Base-by-base conservation (phyloP, 2,113 vertebrate genomes). In the Silurus asotus region DNA sequence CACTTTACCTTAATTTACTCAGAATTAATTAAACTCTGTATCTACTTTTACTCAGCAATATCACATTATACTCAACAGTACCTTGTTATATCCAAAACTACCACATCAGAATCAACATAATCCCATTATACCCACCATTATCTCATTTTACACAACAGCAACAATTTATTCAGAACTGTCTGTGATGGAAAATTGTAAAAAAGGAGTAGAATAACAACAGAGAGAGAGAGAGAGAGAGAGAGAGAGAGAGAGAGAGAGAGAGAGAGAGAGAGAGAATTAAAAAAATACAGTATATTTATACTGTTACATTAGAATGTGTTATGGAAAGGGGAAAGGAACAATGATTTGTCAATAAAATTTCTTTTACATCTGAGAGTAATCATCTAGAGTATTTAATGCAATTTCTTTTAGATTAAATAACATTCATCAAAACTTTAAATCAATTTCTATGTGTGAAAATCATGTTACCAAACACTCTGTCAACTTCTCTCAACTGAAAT, bases 351-450 rank as follows among this genome's bases (percentile, higher is more conserved):
- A 37, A 28, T 56, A 8, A 28, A 7, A 58, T 58, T 78, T 78
- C 14, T 55, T 76, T 76, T 3, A 90, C 82, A 87, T 87, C 89
- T 88, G 87, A 88, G 81, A 84, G 61, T 61, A 88, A 86, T 88
- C 61, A 37, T 37, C 37, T 37, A 83, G 25, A 81, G 28, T 82
- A 88, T 84, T 87, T 83, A 85, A 81, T 81, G 76, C 69, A 86
- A 65, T 48, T 49, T 80, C 72, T 53, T 76, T 37, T 37, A 37
- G 1, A 37, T 56, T 17, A 56, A 77, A 75, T 72, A 87, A 65
- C 51, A 65, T 83, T 76, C n/a, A 58, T n/a, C 17, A 61, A 51
- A n/a, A 59, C 81, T 69, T 51, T 81, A 86, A 90, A 86, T 89
- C 77, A 86, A 58, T 19, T n/a, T 61, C 78, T 85, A 55, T 62